Percentiles rank a stretch among this genome's conserved stretches.
These are phyloP conservation scores for Copidosoma floridanum DNA, from an alignment of 1,140 invertebrate genomes.

Conservation along the genomic window DNA sequence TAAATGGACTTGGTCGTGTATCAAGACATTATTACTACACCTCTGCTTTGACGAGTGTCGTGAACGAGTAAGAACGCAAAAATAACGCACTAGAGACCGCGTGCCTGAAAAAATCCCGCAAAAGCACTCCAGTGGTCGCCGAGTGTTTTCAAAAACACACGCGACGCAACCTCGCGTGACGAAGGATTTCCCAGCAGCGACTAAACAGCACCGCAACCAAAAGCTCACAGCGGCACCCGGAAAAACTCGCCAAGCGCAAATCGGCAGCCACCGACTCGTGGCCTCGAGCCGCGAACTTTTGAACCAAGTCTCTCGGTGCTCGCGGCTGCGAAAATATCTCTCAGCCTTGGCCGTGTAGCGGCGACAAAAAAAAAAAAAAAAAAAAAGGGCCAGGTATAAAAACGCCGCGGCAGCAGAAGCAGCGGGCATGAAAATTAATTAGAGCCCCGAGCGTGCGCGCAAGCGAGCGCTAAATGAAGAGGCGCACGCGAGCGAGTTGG, in stretches of 20 bases:
- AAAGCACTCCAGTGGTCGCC: too few relatives aligned
- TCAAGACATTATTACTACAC: too few relatives aligned
- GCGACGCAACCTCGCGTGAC: background rate
- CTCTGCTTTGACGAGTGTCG: too few relatives aligned
- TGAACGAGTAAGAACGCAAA: too few relatives aligned
- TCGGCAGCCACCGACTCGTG: too few relatives aligned
- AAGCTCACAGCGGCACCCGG: too few relatives aligned
- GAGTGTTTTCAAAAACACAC: background rate
- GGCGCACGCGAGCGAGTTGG: background rate
- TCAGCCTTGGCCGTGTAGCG: background rate
- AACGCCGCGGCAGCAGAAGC: background rate
- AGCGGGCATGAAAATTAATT: constrained; percentile 24
- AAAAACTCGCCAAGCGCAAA: too few relatives aligned
- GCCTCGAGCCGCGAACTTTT: too few relatives aligned
- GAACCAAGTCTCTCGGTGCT: background rate
- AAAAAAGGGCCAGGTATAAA: background rate
- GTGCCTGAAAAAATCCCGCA: background rate
- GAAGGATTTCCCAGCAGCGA: too few relatives aligned
- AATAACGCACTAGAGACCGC: too few relatives aligned
- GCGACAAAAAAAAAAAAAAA: background rate
- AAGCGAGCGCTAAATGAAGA: constrained; percentile 19
- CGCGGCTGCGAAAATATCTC: constrained; percentile 5
- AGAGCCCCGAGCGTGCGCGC: constrained; percentile 1
- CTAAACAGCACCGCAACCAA: too few relatives aligned
- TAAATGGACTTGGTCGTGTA: too few relatives aligned